phyloP scores from a whole-genome alignment of 1,140 invertebrate species.

The Orius insidiosus region DNA sequence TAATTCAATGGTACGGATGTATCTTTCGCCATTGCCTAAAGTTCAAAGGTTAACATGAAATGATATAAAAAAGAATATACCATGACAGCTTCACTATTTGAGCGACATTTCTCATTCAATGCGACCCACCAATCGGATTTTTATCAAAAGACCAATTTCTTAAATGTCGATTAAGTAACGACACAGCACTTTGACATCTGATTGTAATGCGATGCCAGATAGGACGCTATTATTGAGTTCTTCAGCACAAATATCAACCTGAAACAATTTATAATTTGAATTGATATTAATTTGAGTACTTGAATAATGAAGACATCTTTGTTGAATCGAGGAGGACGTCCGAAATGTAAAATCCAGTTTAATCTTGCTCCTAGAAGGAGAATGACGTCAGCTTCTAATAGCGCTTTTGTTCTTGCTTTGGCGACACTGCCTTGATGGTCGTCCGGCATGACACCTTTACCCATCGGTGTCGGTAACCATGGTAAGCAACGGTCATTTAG shows the following conservation, averaged over 20 bases:
- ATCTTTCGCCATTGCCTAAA: constrained; percentile 40
- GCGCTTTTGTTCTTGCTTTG: constrained; percentile 66
- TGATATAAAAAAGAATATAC: constrained; percentile 22
- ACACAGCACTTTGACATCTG: constrained; percentile 57
- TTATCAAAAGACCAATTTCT: constrained; percentile 26
- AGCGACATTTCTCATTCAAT: constrained; percentile 32
- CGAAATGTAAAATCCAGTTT: constrained; percentile 98
- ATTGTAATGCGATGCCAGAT: constrained; percentile 53
- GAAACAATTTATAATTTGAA: constrained; percentile 12
- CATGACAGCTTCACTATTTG: constrained; percentile 34
- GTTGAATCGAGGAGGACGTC: constrained; percentile 66
- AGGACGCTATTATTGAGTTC: constrained; percentile 80
- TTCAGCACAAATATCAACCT: constrained; percentile 78
- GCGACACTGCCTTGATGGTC: constrained; percentile 56
- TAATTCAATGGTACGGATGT: constrained; percentile 72
- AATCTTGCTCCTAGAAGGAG: constrained; percentile 76
- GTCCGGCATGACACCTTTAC: constrained; percentile 85
- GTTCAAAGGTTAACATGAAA: not conserved
- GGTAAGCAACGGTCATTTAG: constrained; percentile 57
- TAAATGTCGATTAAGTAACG: constrained; percentile 33
- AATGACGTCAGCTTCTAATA: constrained; percentile 76
- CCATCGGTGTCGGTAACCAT: constrained; percentile 90
- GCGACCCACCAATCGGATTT: constrained; percentile 39
- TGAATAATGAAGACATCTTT: constrained; percentile 78
- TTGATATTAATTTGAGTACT: constrained; percentile 28